Percentiles rank a stretch among this genome's conserved stretches.
phyloP scores from a whole-genome alignment of 2,797 vertebrate genomes.

The Valencia hispanica region DNA sequence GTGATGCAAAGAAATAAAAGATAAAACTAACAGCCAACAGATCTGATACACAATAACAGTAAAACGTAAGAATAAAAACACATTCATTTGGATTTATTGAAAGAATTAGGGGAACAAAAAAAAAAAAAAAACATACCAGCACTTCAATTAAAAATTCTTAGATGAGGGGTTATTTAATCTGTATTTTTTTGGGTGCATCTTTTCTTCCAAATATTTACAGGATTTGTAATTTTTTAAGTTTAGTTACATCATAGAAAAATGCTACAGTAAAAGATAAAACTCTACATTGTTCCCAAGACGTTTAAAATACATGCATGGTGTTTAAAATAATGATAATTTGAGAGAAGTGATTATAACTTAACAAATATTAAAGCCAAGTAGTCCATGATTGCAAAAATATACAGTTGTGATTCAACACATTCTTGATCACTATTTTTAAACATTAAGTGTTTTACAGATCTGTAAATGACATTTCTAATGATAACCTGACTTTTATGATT shows the following conservation, averaged over 20 bases:
- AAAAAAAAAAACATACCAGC: too few species aligned
- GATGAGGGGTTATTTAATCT: too few species aligned
- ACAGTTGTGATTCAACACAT: neutral
- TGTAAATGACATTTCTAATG: neutral
- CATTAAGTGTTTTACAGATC: neutral
- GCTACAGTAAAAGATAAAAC: neutral
- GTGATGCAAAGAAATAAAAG: constrained; percentile 19
- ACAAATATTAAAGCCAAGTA: neutral
- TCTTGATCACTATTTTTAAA: constrained; percentile 18
- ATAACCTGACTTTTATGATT: neutral
- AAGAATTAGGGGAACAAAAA: too few species aligned
- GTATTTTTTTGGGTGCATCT: neutral
- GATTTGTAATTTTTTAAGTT: too few species aligned
- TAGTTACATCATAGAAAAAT: too few species aligned
- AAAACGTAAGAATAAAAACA: constrained; percentile 30
- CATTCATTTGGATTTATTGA: neutral
- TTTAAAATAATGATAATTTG: neutral
- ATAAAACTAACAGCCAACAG: neutral
- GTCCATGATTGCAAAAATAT: neutral
- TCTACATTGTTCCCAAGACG: neutral
- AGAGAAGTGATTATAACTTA: neutral
- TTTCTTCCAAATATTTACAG: neutral
- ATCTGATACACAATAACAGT: constrained; percentile 26
- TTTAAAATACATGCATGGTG: neutral
- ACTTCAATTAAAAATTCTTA: too few species aligned